Percentiles rank a stretch among this genome's conserved stretches.
These are phyloP conservation scores for Drosophila littoralis DNA, from an alignment of 1,140 invertebrate species.

Conservation along the genomic window DNA sequence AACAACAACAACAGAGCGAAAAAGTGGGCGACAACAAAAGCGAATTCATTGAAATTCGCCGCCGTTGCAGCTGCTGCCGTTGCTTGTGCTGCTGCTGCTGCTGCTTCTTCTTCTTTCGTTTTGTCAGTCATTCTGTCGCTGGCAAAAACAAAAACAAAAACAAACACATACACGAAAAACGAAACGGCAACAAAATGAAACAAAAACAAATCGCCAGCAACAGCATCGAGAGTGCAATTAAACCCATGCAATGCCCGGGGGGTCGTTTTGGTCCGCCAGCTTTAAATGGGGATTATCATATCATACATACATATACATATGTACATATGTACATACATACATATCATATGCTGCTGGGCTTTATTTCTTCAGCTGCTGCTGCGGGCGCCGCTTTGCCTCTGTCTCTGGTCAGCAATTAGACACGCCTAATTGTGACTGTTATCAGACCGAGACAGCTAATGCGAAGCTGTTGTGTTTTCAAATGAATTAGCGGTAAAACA, in stretches of 20 bases:
- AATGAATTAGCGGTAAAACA: not conserved
- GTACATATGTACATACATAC: no score
- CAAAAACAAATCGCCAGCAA: slow-evolving; percentile 25
- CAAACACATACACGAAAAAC: no score
- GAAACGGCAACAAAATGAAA: not conserved
- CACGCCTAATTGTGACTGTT: slow-evolving; percentile 14
- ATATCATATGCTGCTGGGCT: not conserved
- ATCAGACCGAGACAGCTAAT: slow-evolving; percentile 17
- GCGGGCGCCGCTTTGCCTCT: not conserved
- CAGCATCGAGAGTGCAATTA: slow-evolving; percentile 61
- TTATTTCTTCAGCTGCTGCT: not conserved
- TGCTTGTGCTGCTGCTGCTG: slow-evolving; percentile 11
- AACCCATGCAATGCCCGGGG: slow-evolving; percentile 58
- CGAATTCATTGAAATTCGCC: slow-evolving; percentile 48
- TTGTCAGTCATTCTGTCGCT: slow-evolving; percentile 23
- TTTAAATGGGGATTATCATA: slow-evolving; percentile 12
- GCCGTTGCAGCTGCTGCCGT: slow-evolving; percentile 4
- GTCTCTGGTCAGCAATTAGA: slow-evolving; percentile 27
- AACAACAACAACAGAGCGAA: slow-evolving; percentile 14
- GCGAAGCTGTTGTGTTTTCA: not conserved
- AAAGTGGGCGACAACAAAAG: slow-evolving; percentile 27
- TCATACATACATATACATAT: not conserved
- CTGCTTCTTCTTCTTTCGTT: slow-evolving; percentile 25
- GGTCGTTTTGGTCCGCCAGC: slow-evolving; percentile 53
- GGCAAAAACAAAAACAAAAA: slow-evolving; percentile 42